Evolutionary conservation across 2,113 vertebrate species (phyloP), one percentile per base, ranked within the genome.

Genomic region (Mormoops blainvillei): DNA sequence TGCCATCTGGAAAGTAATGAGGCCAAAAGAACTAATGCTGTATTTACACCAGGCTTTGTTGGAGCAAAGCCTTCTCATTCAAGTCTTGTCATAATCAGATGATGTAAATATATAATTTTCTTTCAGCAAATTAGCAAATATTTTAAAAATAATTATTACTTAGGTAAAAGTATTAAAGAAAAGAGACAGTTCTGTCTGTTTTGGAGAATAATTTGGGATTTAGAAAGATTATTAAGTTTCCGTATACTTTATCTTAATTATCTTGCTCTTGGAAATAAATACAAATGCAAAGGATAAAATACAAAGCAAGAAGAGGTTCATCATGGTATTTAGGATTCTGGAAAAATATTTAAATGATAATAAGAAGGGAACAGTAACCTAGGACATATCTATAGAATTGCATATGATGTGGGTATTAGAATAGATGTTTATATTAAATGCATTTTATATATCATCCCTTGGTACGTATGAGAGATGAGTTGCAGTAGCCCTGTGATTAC

Each of bases 1-100:
- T 95, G 74, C 95, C 92, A 97, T 98, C 87, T 97, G 95, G 96
- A 68, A 89, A 78, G 36, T 50, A 90, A 97, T 89, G 86, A 94
- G 36, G 86, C 6, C 90, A 54, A 74, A 81, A 95, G 33, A 80
- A 97, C 95, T 82, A 78, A 89, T 14, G 89, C 83, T 97, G 97
- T 92, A 15, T 94, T 98, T 97, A 96, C 61, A 52, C 1, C 24
- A 78, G 31, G 52, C 14, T 82, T 80, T 63, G 45, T 84, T 89
- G 92, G 43, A 73, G 63, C 28, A 85, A 73, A 94, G 70, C 14
- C n/a, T 92, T 86, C 81, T 87, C 84, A 94, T 41, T 95, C 73
- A 86, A 95, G 31, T 74, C 45, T 54, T 97, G 65, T 74, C 74
- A 73, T 58, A 80, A 83, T 93, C 54, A 63, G 45, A 52, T 22